Evolutionary conservation across 2,113 vertebrate species (phyloP).

Genomic region (Paradoxurus hermaphroditus): DNA sequence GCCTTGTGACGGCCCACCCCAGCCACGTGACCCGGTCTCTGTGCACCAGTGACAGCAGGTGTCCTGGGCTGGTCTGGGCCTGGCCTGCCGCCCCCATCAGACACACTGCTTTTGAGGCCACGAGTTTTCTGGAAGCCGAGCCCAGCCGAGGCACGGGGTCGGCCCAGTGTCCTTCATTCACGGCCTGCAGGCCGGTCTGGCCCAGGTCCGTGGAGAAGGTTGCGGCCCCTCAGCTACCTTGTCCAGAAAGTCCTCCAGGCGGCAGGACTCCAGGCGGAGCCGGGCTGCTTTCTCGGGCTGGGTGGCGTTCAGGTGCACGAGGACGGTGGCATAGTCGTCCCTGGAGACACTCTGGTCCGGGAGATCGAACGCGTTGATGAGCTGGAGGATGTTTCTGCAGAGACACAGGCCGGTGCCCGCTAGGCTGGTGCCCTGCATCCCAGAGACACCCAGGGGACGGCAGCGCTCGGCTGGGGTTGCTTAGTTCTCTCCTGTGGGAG

Average conservation of each 20-base stretch:
- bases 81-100: accelerated
- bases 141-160: accelerated
- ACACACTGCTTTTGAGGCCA: not conserved
- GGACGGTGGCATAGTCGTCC: constrained; percentile 82
- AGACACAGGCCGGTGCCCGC: accelerated
- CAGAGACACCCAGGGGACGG: not conserved
- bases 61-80: accelerated
- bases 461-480: not conserved
- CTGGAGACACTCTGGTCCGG: constrained; percentile 85
- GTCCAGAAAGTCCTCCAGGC: constrained; percentile 88
- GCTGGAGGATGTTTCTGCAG: constrained; percentile 88
- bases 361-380: constrained; percentile 89
- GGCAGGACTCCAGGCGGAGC: constrained; percentile 84
- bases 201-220: not conserved
- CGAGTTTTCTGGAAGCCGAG: not conserved
- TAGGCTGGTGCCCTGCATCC: accelerated
- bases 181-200: accelerated
- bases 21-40: not conserved
- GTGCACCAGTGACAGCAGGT: accelerated
- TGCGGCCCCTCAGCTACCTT: constrained; percentile 82
- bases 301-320: constrained; percentile 80
- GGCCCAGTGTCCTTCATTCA: accelerated
- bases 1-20: too few relatives aligned
- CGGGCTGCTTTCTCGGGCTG: constrained; percentile 69
- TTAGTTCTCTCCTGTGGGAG: too few relatives aligned